phyloP scores from a whole-genome alignment of 2,888 invertebrate species.

The Megalurothrips usitatus region DNA sequence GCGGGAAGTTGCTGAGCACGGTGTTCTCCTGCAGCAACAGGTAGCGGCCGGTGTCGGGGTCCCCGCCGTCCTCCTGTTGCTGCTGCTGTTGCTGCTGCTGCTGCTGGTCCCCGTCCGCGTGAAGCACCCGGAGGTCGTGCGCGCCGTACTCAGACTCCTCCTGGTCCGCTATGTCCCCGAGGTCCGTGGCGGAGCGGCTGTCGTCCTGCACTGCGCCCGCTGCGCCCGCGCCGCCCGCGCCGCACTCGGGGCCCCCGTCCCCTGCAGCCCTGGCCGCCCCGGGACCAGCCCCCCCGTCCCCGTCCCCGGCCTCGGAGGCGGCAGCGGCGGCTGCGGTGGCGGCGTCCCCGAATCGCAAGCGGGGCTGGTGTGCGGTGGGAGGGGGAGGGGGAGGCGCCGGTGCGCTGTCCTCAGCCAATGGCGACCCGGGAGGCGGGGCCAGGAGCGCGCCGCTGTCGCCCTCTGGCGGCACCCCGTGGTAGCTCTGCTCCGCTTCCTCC shows the following conservation, averaged over 20 bases:
- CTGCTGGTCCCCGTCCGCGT: neutral
- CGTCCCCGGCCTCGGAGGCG: neutral
- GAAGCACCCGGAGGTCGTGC: neutral
- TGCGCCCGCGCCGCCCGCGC: neutral
- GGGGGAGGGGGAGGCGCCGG: slow-evolving; percentile 22
- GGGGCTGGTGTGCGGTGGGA: slow-evolving; percentile 13
- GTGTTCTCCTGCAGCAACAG: neutral
- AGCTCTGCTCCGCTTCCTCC: neutral
- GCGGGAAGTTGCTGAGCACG: neutral
- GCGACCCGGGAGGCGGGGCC: slow-evolving; percentile 11
- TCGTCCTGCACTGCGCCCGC: slow-evolving; percentile 12
- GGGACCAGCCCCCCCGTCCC: neutral
- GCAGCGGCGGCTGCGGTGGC: neutral
- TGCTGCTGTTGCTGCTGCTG: neutral
- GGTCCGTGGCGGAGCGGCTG: neutral
- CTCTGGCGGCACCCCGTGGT: slow-evolving; percentile 10
- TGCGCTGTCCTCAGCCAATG: slow-evolving; percentile 7
- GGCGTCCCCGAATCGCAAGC: slow-evolving; percentile 1
- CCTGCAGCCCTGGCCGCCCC: neutral
- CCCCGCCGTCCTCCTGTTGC: neutral
- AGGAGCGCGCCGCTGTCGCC: slow-evolving; percentile 17
- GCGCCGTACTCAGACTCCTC: slow-evolving; percentile 1
- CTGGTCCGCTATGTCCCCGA: neutral
- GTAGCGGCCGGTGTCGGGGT: neutral
- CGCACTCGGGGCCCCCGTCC: neutral